Conservation (phyloP, 1,140 invertebrate species). For the Diorhabda carinulata region DNA sequence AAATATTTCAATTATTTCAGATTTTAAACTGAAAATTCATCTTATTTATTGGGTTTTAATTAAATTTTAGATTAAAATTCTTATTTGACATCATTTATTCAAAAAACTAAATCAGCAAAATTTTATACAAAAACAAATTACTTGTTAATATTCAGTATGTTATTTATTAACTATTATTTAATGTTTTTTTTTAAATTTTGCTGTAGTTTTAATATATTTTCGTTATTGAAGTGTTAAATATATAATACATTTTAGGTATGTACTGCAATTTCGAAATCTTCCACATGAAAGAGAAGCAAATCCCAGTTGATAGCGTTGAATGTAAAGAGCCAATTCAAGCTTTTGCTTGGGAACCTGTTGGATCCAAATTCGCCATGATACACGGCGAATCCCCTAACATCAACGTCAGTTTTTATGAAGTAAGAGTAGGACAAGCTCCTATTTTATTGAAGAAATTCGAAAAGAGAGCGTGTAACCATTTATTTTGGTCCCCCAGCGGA, state of each 20-base stretch:
- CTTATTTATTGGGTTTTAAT: background rate
- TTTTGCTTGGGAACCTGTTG: conserved; percentile 98
- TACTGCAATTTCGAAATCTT: conserved; percentile 99
- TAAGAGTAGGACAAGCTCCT: conserved; percentile 74
- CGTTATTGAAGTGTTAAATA: too few species aligned
- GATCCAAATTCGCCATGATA: conserved; percentile 93
- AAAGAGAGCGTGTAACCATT: conserved; percentile 85
- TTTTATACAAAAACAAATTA: too few species aligned
- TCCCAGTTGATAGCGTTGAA: conserved; percentile 96
- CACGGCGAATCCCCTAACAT: conserved; percentile 88
- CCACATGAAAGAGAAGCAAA: conserved; percentile 95
- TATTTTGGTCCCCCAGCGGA: conserved; percentile 95
- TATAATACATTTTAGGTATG: conserved; percentile 72
- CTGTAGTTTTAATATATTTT: too few species aligned
- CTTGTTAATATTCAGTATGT: too few species aligned
- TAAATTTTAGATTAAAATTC: too few species aligned
- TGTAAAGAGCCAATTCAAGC: conserved; percentile 90
- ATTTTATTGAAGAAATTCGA: conserved; percentile 85
- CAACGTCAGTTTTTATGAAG: conserved; percentile 91
- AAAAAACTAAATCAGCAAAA: too few species aligned
- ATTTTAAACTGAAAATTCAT: background rate
- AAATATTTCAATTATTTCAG: background rate
- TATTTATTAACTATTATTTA: too few species aligned
- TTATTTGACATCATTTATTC: too few species aligned
- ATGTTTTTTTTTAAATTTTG: too few species aligned